These are phyloP conservation scores for Drosophila paramelanica DNA, from an alignment of 2,888 invertebrate genomes.

Conservation along the genomic window DNA sequence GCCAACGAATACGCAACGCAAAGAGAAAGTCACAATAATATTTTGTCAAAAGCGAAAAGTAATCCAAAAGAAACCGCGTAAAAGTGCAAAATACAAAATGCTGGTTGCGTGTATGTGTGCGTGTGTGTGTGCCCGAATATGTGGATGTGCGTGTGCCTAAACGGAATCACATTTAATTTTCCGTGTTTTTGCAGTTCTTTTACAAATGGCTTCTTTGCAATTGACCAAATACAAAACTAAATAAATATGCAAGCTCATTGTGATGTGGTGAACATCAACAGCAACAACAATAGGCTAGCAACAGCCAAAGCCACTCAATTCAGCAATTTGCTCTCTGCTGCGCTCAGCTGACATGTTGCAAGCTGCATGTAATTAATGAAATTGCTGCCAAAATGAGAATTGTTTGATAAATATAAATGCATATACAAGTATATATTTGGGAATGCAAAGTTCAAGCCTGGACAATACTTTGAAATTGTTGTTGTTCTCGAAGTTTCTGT, in stretches of 20 bases:
- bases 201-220: constrained; percentile 28
- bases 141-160: constrained; percentile 10
- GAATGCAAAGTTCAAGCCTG: constrained; percentile 55
- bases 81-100: constrained; percentile 48
- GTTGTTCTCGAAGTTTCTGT: constrained; percentile 61
- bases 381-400: constrained; percentile 38
- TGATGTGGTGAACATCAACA: constrained; percentile 49
- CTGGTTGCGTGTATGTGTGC: constrained; percentile 8
- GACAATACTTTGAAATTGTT: constrained; percentile 15
- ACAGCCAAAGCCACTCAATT: constrained; percentile 60
- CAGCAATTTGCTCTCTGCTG: constrained; percentile 60
- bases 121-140: constrained; percentile 2
- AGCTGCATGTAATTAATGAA: constrained; percentile 56
- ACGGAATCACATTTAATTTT: constrained; percentile 24
- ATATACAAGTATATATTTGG: constrained; percentile 7
- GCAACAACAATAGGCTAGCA: constrained; percentile 75
- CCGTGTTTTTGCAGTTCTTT: constrained; percentile 37
- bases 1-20: constrained; percentile 58
- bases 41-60: constrained; percentile 30
- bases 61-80: constrained; percentile 57
- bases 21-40: constrained; percentile 54
- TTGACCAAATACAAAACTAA: constrained; percentile 15
- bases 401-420: constrained; percentile 39
- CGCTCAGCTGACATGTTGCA: constrained; percentile 76
- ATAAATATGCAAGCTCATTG: constrained; percentile 69